Percentiles rank a stretch among this genome's conserved stretches.
phyloP scores from a whole-genome alignment of 2,797 vertebrate species.

The Tenualosa ilisha region DNA sequence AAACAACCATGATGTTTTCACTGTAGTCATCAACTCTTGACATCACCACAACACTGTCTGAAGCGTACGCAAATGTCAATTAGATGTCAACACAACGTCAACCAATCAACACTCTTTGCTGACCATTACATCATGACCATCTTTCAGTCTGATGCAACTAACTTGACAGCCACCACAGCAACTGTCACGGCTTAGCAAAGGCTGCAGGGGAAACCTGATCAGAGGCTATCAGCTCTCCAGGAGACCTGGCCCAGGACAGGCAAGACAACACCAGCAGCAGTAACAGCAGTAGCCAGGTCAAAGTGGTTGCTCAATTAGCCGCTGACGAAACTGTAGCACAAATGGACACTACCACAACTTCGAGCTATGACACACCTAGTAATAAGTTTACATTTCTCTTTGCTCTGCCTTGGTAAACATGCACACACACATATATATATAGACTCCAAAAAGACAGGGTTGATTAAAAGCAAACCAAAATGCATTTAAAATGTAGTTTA shows the following conservation, averaged over 20 bases:
- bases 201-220: neutral
- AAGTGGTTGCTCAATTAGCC: neutral
- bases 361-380: neutral
- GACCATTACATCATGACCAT: conserved; percentile 5
- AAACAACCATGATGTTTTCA: neutral
- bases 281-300: neutral
- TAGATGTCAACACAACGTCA: neutral
- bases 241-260: neutral
- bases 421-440: neutral
- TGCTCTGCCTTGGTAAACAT: neutral
- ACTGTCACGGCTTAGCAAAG: neutral
- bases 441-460: neutral
- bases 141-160: neutral
- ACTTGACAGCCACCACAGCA: neutral
- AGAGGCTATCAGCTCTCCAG: neutral
- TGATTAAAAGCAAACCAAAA: neutral
- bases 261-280: neutral
- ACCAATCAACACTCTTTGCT: conserved; percentile 4
- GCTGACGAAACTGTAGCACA: neutral
- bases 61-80: neutral
- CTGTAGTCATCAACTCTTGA: neutral
- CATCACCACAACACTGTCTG: neutral
- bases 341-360: neutral
- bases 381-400: neutral
- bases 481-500: neutral